Evolutionary conservation across 1,140 invertebrate genomes (phyloP).

Genomic region (Bombyx mori): DNA sequence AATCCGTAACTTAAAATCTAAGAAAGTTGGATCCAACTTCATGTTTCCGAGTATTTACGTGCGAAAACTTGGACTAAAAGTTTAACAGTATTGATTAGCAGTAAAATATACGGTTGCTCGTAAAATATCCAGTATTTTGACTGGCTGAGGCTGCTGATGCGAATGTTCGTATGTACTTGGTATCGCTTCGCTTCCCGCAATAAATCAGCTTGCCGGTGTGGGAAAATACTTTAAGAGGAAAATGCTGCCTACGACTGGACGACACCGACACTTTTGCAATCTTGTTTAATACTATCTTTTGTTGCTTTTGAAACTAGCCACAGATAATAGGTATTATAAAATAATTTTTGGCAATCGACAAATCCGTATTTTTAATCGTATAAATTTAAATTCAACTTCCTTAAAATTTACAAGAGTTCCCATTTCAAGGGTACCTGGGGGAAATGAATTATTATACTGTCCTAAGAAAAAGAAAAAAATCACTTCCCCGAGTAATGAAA

Average conservation of each 20-base stretch:
- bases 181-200: constrained; percentile 25
- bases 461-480: constrained; percentile 56
- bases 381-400: constrained; percentile 8
- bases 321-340: background rate
- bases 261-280: constrained; percentile 17
- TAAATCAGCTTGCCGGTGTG: constrained; percentile 40
- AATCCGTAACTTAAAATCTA: too few species aligned
- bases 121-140: constrained; percentile 37
- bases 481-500: constrained; percentile 65
- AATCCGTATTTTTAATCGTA: too few species aligned
- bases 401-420: constrained; percentile 41
- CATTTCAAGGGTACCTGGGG: constrained; percentile 27
- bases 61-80: constrained; percentile 20
- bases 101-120: constrained; percentile 35
- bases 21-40: background rate
- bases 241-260: constrained; percentile 31
- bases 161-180: constrained; percentile 26
- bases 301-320: background rate
- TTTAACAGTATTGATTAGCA: constrained; percentile 26
- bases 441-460: constrained; percentile 66
- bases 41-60: constrained; percentile 4
- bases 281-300: too few species aligned
- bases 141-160: constrained; percentile 18
- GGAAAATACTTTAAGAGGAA: constrained; percentile 32
- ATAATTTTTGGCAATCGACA: too few species aligned